phyloP scores from a whole-genome alignment of 2,888 invertebrate genomes.

The Hymenopus coronatus region DNA sequence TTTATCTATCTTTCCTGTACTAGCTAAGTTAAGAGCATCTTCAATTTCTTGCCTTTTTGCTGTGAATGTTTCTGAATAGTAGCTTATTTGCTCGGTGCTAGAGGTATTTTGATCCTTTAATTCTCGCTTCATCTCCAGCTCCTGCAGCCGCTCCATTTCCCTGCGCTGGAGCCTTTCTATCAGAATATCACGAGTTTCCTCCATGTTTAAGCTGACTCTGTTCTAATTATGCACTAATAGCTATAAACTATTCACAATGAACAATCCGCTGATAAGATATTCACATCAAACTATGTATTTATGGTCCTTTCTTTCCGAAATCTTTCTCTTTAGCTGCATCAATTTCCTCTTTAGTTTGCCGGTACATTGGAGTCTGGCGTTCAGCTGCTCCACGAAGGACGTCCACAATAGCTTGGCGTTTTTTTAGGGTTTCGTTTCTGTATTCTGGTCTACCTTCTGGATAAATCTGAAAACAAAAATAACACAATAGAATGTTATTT shows the following conservation, averaged over 20 bases:
- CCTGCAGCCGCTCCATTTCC: constrained; percentile 63
- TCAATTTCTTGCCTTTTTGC: constrained; percentile 65
- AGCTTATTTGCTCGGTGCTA: constrained; percentile 65
- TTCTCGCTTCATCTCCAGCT: constrained; percentile 63
- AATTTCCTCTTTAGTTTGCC: constrained; percentile 50
- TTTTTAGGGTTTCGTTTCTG: constrained; percentile 37
- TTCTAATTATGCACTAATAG: neutral
- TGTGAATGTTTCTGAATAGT: constrained; percentile 67
- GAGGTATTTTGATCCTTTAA: constrained; percentile 61
- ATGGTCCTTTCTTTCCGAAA: neutral
- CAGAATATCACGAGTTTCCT: neutral
- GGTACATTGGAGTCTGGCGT: constrained; percentile 49
- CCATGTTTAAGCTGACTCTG: neutral
- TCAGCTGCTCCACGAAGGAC: constrained; percentile 53
- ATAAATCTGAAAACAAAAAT: neutral
- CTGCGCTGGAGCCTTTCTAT: constrained; percentile 51
- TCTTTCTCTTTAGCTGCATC: constrained; percentile 16
- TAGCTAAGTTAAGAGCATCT: constrained; percentile 42
- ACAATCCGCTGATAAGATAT: neutral
- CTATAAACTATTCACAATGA: neutral
- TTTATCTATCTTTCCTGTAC: constrained; percentile 45
- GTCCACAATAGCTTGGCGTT: constrained; percentile 44
- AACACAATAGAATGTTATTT: neutral
- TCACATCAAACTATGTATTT: neutral
- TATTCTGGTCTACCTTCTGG: neutral